Evolutionary conservation across 1,140 invertebrate genomes (phyloP).

Genomic region (Zaprionus kolodkinae): DNA sequence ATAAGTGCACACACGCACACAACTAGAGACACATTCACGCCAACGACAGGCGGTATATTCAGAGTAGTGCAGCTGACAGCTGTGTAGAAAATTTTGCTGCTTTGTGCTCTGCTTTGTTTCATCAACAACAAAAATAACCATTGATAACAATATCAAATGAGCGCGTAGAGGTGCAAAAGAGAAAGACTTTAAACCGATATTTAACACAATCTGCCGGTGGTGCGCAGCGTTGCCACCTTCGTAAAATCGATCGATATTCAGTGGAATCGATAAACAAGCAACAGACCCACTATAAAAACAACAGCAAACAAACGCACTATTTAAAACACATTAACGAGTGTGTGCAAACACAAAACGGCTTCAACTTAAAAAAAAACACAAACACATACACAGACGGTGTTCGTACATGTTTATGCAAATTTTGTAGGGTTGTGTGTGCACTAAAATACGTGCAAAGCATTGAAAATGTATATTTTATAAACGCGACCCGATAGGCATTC

Average conservation of each 20-base stretch:
- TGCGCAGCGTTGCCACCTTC: conserved; percentile 39
- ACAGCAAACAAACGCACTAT: conserved; percentile 18
- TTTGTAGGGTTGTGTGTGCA: conserved; percentile 24
- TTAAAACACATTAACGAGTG: conserved; percentile 25
- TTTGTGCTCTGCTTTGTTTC: conserved; percentile 64
- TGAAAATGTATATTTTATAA: conserved; percentile 38
- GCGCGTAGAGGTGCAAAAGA: conserved; percentile 20
- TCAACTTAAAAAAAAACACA: conserved; percentile 6
- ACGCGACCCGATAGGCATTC: conserved; percentile 12
- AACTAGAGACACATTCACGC: neutral
- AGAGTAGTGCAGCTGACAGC: conserved; percentile 70
- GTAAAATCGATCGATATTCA: conserved; percentile 36
- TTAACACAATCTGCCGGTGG: conserved; percentile 13
- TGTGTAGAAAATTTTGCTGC: conserved; percentile 68
- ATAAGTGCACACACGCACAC: conserved; percentile 40
- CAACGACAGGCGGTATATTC: neutral
- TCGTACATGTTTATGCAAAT: conserved; percentile 27
- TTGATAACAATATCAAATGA: conserved; percentile 72
- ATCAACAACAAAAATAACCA: conserved; percentile 35
- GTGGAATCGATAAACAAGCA: conserved; percentile 41
- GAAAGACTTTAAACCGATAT: conserved; percentile 19
- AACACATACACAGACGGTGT: neutral
- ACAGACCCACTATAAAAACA: conserved; percentile 12
- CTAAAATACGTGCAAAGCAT: conserved; percentile 41
- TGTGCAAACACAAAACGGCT: conserved; percentile 16